phyloP scores from a whole-genome alignment of 2,888 invertebrate species.

The Aphidius colemani region DNA sequence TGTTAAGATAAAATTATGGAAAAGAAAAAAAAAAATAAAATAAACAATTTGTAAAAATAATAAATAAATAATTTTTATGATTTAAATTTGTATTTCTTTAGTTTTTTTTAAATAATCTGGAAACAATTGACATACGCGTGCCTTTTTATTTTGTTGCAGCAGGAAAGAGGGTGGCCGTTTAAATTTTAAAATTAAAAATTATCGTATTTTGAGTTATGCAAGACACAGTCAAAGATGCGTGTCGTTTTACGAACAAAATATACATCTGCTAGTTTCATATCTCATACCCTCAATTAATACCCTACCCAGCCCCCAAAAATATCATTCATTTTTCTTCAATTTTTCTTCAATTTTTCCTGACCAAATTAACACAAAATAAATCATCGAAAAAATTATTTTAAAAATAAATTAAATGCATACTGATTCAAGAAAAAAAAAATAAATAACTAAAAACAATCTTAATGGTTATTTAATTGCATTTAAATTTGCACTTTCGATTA shows the following conservation, averaged over 20 bases:
- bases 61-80: background rate
- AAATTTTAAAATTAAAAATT: too few relatives aligned
- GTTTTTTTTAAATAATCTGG: conserved; percentile 14
- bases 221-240: background rate
- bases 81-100: background rate
- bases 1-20: conserved; percentile 1
- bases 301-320: too few relatives aligned
- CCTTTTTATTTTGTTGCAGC: too few relatives aligned
- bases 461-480: background rate
- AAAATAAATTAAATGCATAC: too few relatives aligned
- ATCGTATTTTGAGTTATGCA: conserved; percentile 8
- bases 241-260: conserved; percentile 13
- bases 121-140: too few relatives aligned
- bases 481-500: conserved; percentile 57
- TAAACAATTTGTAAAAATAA: background rate
- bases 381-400: too few relatives aligned
- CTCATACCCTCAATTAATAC: too few relatives aligned
- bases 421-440: background rate
- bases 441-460: background rate
- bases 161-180: too few relatives aligned
- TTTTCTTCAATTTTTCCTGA: too few relatives aligned
- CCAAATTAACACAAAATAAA: too few relatives aligned
- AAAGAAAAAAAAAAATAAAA: conserved; percentile 8
- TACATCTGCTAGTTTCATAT: conserved; percentile 39
- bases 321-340: too few relatives aligned